Evolutionary conservation across 2,113 vertebrate genomes (phyloP).

Genomic region (Paramormyrops kingsleyae): DNA sequence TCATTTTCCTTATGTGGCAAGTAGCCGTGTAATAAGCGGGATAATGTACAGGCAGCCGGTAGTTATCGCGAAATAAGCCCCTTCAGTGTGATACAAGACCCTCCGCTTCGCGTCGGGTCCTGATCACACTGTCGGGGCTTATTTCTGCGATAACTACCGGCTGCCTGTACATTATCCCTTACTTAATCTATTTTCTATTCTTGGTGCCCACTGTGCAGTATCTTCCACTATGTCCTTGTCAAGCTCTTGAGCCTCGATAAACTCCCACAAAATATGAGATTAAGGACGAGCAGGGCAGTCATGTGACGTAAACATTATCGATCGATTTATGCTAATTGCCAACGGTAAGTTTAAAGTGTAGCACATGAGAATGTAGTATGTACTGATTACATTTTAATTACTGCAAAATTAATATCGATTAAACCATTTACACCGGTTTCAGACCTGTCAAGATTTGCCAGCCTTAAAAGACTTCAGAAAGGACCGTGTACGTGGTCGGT

Average conservation of each 20-base stretch:
- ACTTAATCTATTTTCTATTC: neutral
- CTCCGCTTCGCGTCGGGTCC: too few species aligned
- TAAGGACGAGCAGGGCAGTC: neutral
- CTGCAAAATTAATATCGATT: neutral
- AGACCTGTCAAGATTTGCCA: neutral
- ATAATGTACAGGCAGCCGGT: too few species aligned
- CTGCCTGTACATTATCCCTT: too few species aligned
- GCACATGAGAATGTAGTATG: neutral
- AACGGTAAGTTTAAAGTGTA: neutral
- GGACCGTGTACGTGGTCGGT: neutral
- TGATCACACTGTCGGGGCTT: too few species aligned
- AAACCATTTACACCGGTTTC: neutral
- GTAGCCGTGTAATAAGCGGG: too few species aligned
- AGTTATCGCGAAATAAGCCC: too few species aligned
- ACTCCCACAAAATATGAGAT: neutral
- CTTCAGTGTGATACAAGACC: too few species aligned
- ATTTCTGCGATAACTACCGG: too few species aligned
- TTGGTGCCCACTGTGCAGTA: neutral
- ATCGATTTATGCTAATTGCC: neutral
- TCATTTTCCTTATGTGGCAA: too few species aligned
- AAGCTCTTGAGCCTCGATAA: neutral
- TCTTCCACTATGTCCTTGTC: neutral
- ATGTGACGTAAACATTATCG: neutral
- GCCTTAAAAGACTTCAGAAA: neutral
- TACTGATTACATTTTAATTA: neutral